Evolutionary conservation across 2,888 invertebrate genomes (phyloP).

Genomic region (Encarsia formosa): DNA sequence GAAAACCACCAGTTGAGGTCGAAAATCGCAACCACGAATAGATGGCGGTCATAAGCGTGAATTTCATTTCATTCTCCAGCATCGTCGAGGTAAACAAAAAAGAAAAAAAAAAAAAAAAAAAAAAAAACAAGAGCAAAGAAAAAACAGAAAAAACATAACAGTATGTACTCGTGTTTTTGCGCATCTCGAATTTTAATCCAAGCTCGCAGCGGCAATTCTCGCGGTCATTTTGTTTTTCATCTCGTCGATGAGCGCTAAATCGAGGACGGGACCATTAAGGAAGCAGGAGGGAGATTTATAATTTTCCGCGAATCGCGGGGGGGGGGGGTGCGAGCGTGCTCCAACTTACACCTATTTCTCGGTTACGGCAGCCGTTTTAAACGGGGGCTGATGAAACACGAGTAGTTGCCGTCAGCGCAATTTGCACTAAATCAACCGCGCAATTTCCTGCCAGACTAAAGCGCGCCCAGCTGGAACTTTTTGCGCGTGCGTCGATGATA

Average conservation of each 20-base stretch:
- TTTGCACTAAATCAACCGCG: constrained; percentile 29
- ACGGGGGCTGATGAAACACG: constrained; percentile 25
- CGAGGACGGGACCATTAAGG: constrained; percentile 7
- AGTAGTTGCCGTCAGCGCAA: constrained; percentile 23
- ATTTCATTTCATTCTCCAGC: constrained; percentile 22
- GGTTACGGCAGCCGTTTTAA: neutral
- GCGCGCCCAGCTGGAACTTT: neutral
- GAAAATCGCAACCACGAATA: constrained; percentile 14
- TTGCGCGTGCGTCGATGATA: neutral
- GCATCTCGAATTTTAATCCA: neutral
- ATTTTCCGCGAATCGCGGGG: constrained; percentile 18
- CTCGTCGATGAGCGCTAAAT: neutral
- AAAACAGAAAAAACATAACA: neutral
- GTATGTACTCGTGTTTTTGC: neutral
- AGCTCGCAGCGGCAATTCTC: neutral
- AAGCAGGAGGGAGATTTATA: constrained; percentile 18
- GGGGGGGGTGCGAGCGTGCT: neutral
- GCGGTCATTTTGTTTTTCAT: neutral
- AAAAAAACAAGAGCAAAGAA: neutral
- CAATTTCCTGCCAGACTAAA: too few relatives aligned
- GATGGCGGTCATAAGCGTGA: constrained; percentile 10
- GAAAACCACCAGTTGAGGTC: too few relatives aligned
- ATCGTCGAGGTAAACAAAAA: neutral
- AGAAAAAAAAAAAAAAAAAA: neutral
- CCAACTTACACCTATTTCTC: constrained; percentile 22